Evolutionary conservation across 1,140 invertebrate species (phyloP), one percentile per base, ranked within the genome.

Genomic region (Ceratina japonica): DNA sequence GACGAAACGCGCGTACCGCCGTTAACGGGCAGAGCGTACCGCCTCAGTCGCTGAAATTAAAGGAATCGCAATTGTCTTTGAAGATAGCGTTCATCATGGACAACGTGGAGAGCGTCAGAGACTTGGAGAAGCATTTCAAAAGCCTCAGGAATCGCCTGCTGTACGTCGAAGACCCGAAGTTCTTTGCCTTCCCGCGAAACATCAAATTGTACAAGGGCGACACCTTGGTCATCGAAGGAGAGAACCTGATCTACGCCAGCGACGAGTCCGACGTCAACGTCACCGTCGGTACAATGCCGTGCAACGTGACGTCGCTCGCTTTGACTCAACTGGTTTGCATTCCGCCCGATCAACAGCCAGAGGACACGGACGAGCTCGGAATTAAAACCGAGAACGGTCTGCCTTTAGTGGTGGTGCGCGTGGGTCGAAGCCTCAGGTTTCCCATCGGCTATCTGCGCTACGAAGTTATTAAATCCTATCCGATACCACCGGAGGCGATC

Each of bases 81-180:
- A 95, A 95, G 91, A 95, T 99, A 75, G 98, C 97, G 18, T 99
- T 99, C 91, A 94, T 97, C 7, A 99, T 99, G 98, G 98, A 99
- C 87, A 97, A 97, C 91, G 98, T 99, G 0, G 94, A 96, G 86
- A 94, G 95, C 3, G 97, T 99, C 52, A 94, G 95, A 75, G 97
- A 99, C 91, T 93, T 99, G 63, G 96, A 97, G 78, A 97, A 97
- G 90, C 95, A 97, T 90, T 97, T 97, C 87, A 95, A 96, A 77
- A 95, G 94, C 82, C 93, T 98, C 8, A 93, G 95, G 27, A 96
- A 95, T 68, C 95, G 96, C 52, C 93, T 99, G 87, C 92, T 96
- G 0, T 99, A 99, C 92, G 96, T 97, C 18, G 95, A 97, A 71
- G 98, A 99, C 94, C 98, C 98, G 0, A 95, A 96, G 83, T 97